These are phyloP conservation scores for Odontesthes bonariensis DNA, from an alignment of 2,113 vertebrate genomes.

Conservation along the genomic window DNA sequence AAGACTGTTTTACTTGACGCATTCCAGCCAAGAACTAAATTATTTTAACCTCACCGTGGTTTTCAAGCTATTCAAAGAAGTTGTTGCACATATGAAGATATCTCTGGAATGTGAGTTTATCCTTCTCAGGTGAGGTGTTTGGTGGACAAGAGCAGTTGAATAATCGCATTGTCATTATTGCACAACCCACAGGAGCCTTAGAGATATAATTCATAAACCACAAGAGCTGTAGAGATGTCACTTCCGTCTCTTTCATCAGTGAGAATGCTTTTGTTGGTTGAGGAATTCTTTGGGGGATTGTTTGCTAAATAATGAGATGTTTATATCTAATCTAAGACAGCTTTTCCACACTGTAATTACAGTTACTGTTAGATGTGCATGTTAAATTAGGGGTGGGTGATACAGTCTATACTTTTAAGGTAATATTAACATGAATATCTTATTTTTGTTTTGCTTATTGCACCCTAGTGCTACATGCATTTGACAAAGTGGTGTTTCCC, in stretches of 20 bases:
- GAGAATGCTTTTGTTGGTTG: slow-evolving; percentile 53
- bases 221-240: slow-evolving; percentile 51
- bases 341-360: slow-evolving; percentile 36
- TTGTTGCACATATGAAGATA: slow-evolving; percentile 41
- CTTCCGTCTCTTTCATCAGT: slow-evolving; percentile 50
- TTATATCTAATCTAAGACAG: slow-evolving; percentile 22
- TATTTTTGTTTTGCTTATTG: slow-evolving; percentile 37
- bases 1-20: neutral
- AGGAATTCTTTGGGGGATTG: slow-evolving; percentile 54
- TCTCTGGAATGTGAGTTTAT: slow-evolving; percentile 57
- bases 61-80: slow-evolving; percentile 25
- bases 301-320: slow-evolving; percentile 32
- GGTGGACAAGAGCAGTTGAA: slow-evolving; percentile 53
- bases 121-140: slow-evolving; percentile 34
- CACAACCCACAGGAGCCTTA: slow-evolving; percentile 58
- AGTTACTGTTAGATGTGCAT: slow-evolving; percentile 38
- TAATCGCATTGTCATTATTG: slow-evolving; percentile 58
- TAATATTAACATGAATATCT: neutral
- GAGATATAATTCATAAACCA: slow-evolving; percentile 60
- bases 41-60: neutral
- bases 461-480: slow-evolving; percentile 9
- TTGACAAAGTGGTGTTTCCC: slow-evolving; percentile 25
- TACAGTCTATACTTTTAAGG: slow-evolving; percentile 22
- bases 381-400: slow-evolving; percentile 17
- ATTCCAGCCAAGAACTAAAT: neutral